Conservation (phyloP, 2,113 vertebrate species). For the Formicarius rufipectus region DNA sequence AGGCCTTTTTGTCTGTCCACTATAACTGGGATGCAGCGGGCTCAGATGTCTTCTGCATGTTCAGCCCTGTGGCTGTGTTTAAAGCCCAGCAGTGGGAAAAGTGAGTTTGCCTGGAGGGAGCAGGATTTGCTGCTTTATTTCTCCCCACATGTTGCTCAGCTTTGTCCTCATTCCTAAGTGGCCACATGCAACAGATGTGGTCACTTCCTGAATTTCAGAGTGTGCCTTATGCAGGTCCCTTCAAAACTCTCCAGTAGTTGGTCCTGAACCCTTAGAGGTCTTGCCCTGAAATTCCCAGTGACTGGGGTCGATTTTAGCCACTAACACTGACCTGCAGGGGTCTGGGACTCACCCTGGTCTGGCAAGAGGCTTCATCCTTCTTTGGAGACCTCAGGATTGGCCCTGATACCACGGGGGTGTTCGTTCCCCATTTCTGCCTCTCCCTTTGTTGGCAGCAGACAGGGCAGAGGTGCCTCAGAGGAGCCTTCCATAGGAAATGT, state of each 20-base stretch:
- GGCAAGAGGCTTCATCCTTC: background rate
- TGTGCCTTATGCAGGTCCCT: background rate
- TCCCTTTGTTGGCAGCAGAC: background rate
- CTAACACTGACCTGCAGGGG: background rate
- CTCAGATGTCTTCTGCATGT: background rate
- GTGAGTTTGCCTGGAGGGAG: background rate
- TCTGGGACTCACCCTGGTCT: background rate
- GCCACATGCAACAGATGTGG: background rate
- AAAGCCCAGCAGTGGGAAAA: background rate
- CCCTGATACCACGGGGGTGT: background rate
- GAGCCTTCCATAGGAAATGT: background rate
- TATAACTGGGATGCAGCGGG: rapidly evolving
- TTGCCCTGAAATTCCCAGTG: background rate
- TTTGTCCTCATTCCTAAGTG: background rate
- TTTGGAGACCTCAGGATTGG: background rate
- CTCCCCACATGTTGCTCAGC: background rate
- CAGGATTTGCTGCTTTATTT: background rate
- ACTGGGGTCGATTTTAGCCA: background rate
- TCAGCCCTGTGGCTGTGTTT: background rate
- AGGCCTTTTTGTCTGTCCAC: background rate
- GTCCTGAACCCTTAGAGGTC: background rate
- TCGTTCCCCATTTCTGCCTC: background rate
- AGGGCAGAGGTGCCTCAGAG: background rate
- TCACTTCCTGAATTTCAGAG: background rate
- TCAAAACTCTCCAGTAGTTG: background rate